Evolutionary conservation across 1,140 invertebrate genomes (phyloP).

Genomic region (Chrysopa pallens): DNA sequence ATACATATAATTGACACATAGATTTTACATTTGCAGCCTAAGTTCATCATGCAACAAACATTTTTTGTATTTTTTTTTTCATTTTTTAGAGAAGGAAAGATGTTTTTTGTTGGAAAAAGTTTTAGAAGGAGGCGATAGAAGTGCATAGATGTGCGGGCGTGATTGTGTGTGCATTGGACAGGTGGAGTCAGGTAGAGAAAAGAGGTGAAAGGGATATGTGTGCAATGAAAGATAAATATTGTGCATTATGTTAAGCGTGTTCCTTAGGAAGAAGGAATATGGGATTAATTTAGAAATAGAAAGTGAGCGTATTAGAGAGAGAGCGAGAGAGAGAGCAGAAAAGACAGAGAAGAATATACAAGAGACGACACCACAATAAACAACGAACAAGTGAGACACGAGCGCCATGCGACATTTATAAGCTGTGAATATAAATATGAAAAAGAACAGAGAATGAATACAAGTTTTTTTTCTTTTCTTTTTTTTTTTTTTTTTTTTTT

Average conservation of each 20-base stretch:
- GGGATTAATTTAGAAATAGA: background rate
- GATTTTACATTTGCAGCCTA: background rate
- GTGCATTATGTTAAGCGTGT: background rate
- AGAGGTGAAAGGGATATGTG: background rate
- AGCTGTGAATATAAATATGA: background rate
- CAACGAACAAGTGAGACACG: slow-evolving; percentile 12
- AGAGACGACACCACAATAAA: slow-evolving; percentile 18
- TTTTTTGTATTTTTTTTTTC: background rate
- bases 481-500: too few relatives aligned
- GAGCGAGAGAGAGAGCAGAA: background rate
- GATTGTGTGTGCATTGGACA: background rate
- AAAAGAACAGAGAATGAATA: too few relatives aligned
- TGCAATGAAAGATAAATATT: background rate
- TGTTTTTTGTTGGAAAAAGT: background rate
- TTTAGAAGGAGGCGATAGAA: background rate
- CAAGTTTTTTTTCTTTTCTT: too few relatives aligned
- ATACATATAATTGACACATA: slow-evolving; percentile 2
- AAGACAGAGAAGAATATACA: slow-evolving; percentile 6
- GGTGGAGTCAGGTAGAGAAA: background rate
- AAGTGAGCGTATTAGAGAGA: background rate
- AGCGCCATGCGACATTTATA: slow-evolving; percentile 15
- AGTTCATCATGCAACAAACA: background rate
- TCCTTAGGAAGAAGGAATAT: background rate
- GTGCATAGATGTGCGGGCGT: background rate
- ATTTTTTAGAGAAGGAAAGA: background rate